Conservation (phyloP, 2,797 vertebrate species). For the Falco novaeseelandiae region DNA sequence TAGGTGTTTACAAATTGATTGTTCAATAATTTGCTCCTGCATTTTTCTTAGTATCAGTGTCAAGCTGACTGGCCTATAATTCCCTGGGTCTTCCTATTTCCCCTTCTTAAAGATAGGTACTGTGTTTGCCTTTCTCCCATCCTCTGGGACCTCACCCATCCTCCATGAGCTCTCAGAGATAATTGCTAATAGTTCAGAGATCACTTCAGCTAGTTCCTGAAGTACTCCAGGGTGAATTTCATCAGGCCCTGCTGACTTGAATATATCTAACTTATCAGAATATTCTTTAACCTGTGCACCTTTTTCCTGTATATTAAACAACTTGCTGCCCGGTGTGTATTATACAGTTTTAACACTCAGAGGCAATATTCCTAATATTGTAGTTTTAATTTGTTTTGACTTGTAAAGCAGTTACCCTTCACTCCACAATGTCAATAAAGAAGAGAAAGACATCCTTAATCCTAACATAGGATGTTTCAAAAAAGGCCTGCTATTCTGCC, state of each 20-base stretch:
- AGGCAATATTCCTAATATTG: background rate
- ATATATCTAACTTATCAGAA: conserved; percentile 7
- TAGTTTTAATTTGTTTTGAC: background rate
- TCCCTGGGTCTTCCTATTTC: background rate
- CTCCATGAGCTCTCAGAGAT: background rate
- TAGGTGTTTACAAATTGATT: conserved; percentile 61
- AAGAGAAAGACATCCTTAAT: background rate
- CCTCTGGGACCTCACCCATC: background rate
- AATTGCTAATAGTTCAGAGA: conserved; percentile 33
- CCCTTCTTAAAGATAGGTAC: background rate
- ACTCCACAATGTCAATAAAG: background rate
- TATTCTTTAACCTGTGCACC: background rate
- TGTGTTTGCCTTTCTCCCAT: background rate
- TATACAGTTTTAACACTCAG: background rate
- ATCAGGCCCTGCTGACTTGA: background rate
- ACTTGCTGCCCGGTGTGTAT: background rate
- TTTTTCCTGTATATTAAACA: background rate
- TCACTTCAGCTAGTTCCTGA: background rate
- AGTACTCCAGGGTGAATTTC: conserved; percentile 7
- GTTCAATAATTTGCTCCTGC: conserved; percentile 43
- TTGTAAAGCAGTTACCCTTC: background rate
- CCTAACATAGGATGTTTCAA: background rate
- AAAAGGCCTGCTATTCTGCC: background rate
- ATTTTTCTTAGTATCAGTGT: conserved; percentile 39
- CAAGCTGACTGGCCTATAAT: background rate